These are phyloP conservation scores for Synaphobranchus kaupii DNA, from an alignment of 2,797 vertebrate genomes.

Conservation along the genomic window DNA sequence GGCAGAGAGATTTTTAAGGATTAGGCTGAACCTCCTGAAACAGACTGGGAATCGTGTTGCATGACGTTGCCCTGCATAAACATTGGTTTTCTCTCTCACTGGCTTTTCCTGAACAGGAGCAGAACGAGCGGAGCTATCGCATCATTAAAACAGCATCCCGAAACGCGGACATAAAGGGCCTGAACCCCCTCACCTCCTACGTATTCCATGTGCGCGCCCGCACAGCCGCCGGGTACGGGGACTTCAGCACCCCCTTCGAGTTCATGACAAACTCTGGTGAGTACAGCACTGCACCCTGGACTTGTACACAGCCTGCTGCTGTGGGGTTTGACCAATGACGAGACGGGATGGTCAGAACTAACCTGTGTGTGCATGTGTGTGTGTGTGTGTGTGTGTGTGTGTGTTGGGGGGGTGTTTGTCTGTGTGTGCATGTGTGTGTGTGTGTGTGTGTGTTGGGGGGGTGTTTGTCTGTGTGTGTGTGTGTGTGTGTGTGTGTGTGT, in stretches of 20 bases:
- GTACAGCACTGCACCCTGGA: slow-evolving; percentile 33
- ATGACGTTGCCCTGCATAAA: background rate
- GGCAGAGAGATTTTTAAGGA: background rate
- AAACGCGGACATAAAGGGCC: slow-evolving; percentile 89
- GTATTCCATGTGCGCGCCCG: slow-evolving; percentile 95
- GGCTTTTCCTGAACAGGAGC: slow-evolving; percentile 74
- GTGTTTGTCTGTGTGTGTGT: too few relatives aligned
- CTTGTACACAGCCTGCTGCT: background rate
- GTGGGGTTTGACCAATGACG: background rate
- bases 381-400: background rate
- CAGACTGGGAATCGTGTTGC: background rate
- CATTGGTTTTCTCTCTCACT: background rate
- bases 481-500: background rate
- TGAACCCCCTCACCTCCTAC: slow-evolving; percentile 92
- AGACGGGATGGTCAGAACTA: background rate
- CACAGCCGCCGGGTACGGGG: slow-evolving; percentile 92
- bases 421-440: background rate
- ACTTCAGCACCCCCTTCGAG: slow-evolving; percentile 93
- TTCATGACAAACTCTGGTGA: slow-evolving; percentile 96
- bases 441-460: too few relatives aligned
- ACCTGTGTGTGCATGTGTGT: background rate
- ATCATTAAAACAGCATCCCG: slow-evolving; percentile 92
- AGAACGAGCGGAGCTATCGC: slow-evolving; percentile 95
- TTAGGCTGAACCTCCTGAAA: background rate
- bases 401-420: background rate